phyloP scores from a whole-genome alignment of 2,797 vertebrate species.

The Alectoris magna region DNA sequence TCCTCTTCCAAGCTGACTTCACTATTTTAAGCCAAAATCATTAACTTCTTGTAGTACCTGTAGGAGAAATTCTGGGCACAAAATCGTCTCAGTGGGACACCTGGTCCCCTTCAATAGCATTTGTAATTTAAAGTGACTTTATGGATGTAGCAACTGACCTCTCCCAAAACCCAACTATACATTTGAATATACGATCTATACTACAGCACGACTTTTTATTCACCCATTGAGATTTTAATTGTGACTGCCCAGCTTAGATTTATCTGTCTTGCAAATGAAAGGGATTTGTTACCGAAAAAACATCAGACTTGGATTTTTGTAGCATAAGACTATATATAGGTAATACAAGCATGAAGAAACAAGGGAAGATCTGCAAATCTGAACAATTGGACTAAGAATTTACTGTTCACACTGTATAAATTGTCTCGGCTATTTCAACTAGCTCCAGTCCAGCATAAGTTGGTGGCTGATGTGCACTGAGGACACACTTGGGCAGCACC shows the following conservation, averaged over 20 bases:
- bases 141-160: not conserved
- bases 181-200: not conserved
- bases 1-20: not conserved
- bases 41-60: constrained; percentile 25
- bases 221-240: not conserved
- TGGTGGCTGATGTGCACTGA: not conserved
- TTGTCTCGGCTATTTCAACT: not conserved
- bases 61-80: constrained; percentile 3
- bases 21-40: constrained; percentile 29
- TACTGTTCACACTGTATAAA: not conserved
- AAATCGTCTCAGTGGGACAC: constrained; percentile 18
- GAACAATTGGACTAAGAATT: not conserved
- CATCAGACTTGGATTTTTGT: not conserved
- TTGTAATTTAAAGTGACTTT: constrained; percentile 12
- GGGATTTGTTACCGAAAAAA: not conserved
- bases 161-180: not conserved
- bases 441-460: not conserved
- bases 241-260: not conserved
- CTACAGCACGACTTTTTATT: not conserved
- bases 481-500: not conserved
- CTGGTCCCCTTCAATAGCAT: constrained; percentile 20
- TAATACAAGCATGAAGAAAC: fast-evolving
- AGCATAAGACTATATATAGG: not conserved
- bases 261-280: not conserved
- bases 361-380: not conserved